phyloP scores from a whole-genome alignment of 2,888 invertebrate genomes.

The Amblyteles armatorius region DNA sequence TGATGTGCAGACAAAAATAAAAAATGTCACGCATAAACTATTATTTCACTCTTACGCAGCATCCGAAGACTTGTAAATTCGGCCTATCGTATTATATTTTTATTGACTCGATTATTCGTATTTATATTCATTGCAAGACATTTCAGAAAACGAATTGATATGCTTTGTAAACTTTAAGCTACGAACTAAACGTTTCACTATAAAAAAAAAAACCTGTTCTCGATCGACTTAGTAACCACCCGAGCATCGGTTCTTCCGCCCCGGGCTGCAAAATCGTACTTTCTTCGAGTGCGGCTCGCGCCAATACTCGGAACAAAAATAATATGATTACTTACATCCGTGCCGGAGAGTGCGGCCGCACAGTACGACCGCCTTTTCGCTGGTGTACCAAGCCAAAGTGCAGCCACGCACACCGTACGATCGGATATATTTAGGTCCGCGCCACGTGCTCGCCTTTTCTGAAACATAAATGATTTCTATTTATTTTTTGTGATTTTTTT shows the following conservation, averaged over 20 bases:
- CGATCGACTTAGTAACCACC: background rate
- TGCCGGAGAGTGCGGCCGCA: background rate
- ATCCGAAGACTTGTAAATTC: no score
- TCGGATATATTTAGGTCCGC: slow-evolving; percentile 76
- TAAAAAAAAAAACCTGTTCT: background rate
- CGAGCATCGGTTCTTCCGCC: background rate
- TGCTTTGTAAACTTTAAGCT: background rate
- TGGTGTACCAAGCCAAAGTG: background rate
- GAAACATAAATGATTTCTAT: slow-evolving; percentile 36
- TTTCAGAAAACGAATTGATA: background rate
- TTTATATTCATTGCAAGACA: background rate
- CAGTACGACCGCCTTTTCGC: slow-evolving; percentile 4
- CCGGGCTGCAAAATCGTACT: background rate
- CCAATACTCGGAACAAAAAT: slow-evolving; percentile 21
- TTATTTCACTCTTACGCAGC: no score
- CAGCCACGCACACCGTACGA: slow-evolving; percentile 34
- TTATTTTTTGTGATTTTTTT: slow-evolving; percentile 2
- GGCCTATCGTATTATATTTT: background rate
- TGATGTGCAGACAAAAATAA: no score
- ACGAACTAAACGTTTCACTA: no score
- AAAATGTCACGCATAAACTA: no score
- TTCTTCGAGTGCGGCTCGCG: background rate
- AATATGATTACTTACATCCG: slow-evolving; percentile 11
- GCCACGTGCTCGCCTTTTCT: slow-evolving; percentile 59
- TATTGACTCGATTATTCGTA: background rate